Evolutionary conservation across 2,797 vertebrate species (phyloP).

Genomic region (Acrocephalus scirpaceus): DNA sequence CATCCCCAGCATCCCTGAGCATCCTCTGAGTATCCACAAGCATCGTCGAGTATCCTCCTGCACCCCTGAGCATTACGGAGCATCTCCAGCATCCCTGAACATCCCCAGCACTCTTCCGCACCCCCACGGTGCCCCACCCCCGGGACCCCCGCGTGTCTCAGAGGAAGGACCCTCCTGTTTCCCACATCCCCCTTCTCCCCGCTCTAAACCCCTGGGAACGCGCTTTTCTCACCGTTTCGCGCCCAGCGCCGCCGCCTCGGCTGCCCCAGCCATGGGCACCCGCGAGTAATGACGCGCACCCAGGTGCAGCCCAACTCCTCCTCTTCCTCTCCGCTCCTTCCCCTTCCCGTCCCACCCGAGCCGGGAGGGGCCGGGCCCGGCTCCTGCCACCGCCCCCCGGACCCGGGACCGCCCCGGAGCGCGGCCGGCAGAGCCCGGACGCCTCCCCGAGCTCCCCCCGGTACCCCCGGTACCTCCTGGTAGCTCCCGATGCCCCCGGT

Average conservation of each 20-base stretch:
- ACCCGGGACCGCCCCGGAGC: background rate
- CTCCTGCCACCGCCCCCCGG: background rate
- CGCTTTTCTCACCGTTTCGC: background rate
- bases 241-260: background rate
- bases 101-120: background rate
- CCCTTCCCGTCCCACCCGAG: background rate
- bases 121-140: background rate
- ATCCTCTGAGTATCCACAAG: too few relatives aligned
- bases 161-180: background rate
- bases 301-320: slow-evolving; percentile 2
- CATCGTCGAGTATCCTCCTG: too few relatives aligned
- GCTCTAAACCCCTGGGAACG: rapidly evolving
- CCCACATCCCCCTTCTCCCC: rapidly evolving
- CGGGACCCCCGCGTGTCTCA: too few relatives aligned
- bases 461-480: background rate
- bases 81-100: background rate
- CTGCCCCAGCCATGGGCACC: background rate
- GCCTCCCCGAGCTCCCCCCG: background rate
- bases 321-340: background rate
- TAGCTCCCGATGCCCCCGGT: background rate
- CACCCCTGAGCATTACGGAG: background rate
- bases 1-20: too few relatives aligned
- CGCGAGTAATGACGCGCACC: background rate
- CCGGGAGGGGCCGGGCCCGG: background rate
- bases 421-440: background rate